Conservation (phyloP, 2,888 invertebrate species). For the Philonicus albiceps region DNA sequence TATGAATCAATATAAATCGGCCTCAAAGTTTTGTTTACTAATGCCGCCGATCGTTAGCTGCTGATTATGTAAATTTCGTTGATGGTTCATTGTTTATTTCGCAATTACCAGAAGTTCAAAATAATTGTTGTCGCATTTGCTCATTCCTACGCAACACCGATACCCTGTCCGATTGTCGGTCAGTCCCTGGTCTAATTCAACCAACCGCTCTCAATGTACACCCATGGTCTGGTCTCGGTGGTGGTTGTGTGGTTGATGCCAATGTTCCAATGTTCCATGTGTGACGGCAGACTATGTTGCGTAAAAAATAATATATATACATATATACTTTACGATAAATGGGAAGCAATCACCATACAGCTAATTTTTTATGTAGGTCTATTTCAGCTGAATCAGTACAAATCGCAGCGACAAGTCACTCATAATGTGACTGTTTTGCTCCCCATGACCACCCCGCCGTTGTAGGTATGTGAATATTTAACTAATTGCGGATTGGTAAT, state of each 20-base stretch:
- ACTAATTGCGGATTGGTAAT: neutral
- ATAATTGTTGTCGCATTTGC: neutral
- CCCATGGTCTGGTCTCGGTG: neutral
- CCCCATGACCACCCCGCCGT: neutral
- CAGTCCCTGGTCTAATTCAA: neutral
- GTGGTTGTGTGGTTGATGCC: neutral
- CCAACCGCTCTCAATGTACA: neutral
- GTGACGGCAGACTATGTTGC: neutral
- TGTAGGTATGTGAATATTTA: neutral
- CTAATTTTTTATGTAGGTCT: neutral
- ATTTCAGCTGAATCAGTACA: neutral
- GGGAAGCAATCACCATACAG: neutral
- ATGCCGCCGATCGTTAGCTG: constrained; percentile 11
- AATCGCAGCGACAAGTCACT: neutral
- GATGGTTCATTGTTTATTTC: constrained; percentile 29
- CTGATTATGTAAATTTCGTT: constrained; percentile 15
- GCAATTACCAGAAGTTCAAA: constrained; percentile 15
- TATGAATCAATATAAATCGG: constrained; percentile 16
- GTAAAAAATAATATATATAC: neutral
- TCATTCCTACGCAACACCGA: neutral
- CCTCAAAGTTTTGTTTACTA: constrained; percentile 1
- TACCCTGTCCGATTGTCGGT: neutral
- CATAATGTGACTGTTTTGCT: neutral
- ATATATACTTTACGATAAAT: neutral
- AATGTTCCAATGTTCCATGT: neutral